Evolutionary conservation across 2,797 vertebrate genomes (phyloP), one percentile per base, ranked within the genome.

Genomic region (Pyrocephalus nanus): DNA sequence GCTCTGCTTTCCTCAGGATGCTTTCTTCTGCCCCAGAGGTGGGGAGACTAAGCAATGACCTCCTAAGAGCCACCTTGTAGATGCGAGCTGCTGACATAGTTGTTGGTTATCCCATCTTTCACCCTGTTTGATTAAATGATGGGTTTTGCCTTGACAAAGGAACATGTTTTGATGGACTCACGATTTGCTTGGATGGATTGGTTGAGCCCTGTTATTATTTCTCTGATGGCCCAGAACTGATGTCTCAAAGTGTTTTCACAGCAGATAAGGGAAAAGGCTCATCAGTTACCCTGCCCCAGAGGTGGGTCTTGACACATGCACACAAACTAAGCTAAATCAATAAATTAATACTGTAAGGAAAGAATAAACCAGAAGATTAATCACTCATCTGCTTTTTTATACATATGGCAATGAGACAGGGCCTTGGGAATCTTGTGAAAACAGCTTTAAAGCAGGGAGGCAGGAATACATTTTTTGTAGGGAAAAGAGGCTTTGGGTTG

Each of bases 61-160:
- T 87, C 2, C 1, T 42, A 66, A 55, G 2, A 87, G 16, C 19
- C 36, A 51, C 15, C 34, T 17, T 65, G 43, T 29, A 65, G 66
- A 64, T 17, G 6, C 0, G 2, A 88, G 38, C 36, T 65, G 45
- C 51, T 51, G 18, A 16, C 1, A 1, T 19, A 16, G 10, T 30
- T 77, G 29, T 55, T 67, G 55, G 21, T 48, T 74, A 21, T 15
- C 15, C 32, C 29, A 27, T 69, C 50, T 64, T 84, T 73, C 58
- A 91, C 11, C 6, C 14, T 26, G 32, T 42, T 42, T 66, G 55
- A 90, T 69, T 77, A 55, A 91, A 76, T 58, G 22, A 47, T 60
- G n/a, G 14, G 3, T 27, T 85, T 80, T 92, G 23, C 40, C 40
- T 55, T 34, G 19, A 27, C 7, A 76, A 75, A 67, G 30, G 20